These are phyloP conservation scores for Diphyllodes magnificus DNA, from an alignment of 2,113 vertebrate species.

Conservation along the genomic window DNA sequence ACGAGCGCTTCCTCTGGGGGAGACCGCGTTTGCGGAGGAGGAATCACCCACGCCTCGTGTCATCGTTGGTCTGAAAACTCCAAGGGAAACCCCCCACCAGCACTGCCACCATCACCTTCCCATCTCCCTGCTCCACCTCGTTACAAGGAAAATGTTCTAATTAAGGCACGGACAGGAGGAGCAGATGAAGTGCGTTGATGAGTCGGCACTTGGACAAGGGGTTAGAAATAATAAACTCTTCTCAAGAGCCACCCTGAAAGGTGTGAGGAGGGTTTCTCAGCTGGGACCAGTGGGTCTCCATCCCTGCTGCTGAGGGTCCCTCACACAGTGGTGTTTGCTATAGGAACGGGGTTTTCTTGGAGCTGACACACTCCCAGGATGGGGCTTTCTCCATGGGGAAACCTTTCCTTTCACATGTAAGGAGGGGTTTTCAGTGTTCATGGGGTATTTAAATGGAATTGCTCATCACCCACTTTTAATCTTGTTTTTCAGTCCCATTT, in stretches of 20 bases:
- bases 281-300: not conserved
- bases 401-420: not conserved
- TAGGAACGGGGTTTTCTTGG: fast-evolving
- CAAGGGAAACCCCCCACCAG: not conserved
- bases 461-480: not conserved
- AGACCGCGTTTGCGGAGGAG: not conserved
- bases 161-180: not conserved
- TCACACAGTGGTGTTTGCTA: not conserved
- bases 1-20: not conserved
- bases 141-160: conserved; percentile 51
- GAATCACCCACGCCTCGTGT: not conserved
- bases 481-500: not conserved
- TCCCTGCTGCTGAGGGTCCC: not conserved
- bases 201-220: conserved; percentile 12
- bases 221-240: not conserved
- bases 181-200: conserved; percentile 53
- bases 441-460: not conserved
- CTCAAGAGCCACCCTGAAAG: not conserved
- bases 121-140: conserved; percentile 44
- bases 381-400: not conserved
- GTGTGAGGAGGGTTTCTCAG: not conserved
- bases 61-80: not conserved
- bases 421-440: not conserved
- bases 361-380: not conserved
- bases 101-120: conserved; percentile 24